Conservation (phyloP, 2,113 vertebrate species). For the Tangachromis dhanisi region DNA sequence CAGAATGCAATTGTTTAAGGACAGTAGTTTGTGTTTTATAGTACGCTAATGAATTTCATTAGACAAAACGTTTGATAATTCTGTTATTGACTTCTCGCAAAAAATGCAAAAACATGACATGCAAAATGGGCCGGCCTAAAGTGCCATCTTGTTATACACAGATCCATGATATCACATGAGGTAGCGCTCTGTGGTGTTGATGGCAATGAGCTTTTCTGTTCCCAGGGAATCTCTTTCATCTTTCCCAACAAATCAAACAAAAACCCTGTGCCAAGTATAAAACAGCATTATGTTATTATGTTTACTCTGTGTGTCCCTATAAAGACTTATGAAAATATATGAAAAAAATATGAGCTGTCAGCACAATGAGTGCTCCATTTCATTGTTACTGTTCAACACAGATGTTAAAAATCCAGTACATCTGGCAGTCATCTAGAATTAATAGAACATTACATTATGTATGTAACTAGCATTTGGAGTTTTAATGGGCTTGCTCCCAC, state of each 20-base stretch:
- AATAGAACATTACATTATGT: not conserved
- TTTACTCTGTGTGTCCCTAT: not conserved
- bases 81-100: not conserved
- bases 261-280: not conserved
- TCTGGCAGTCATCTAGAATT: not conserved
- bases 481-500: not conserved
- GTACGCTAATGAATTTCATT: not conserved
- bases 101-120: not conserved
- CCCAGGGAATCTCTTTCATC: not conserved
- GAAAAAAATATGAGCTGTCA: not conserved
- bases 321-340: not conserved
- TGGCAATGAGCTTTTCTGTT: not conserved
- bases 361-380: not conserved
- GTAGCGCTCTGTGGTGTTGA: not conserved
- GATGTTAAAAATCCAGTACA: not conserved
- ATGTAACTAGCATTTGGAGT: not conserved
- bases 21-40: not conserved
- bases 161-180: not conserved
- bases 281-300: not conserved
- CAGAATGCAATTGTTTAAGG: not conserved
- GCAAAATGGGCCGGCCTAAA: not conserved
- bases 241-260: not conserved
- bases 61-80: not conserved
- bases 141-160: not conserved
- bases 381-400: not conserved